phyloP scores from a whole-genome alignment of 2,113 vertebrate genomes.

The Amphiprion ocellaris region DNA sequence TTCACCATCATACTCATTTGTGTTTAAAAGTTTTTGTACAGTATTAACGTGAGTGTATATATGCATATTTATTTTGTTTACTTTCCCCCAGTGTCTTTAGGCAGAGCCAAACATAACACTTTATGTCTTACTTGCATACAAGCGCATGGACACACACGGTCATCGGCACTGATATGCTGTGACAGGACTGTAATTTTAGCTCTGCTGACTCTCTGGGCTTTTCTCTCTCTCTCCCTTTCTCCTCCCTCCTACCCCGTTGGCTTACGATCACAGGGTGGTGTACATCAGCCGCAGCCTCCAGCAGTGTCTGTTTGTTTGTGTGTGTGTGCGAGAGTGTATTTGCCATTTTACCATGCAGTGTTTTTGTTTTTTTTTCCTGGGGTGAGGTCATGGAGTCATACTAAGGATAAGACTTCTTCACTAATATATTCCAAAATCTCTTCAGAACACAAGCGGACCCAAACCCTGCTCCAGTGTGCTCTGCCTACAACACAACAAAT shows the following conservation, averaged over 20 bases:
- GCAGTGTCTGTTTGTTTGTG: slow-evolving; percentile 52
- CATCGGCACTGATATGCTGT: slow-evolving; percentile 67
- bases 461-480: slow-evolving; percentile 1
- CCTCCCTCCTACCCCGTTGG: slow-evolving; percentile 60
- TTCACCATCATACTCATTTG: background rate
- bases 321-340: slow-evolving; percentile 15
- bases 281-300: slow-evolving; percentile 61
- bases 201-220: slow-evolving; percentile 72
- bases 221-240: slow-evolving; percentile 36
- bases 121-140: slow-evolving; percentile 47
- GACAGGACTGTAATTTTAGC: slow-evolving; percentile 80
- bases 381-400: slow-evolving; percentile 63
- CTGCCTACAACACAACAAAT: slow-evolving; percentile 20
- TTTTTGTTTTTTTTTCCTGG: slow-evolving; percentile 16
- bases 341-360: slow-evolving; percentile 56
- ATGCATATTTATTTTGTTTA: slow-evolving; percentile 58
- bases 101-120: slow-evolving; percentile 58
- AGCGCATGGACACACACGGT: slow-evolving; percentile 35
- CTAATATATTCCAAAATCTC: slow-evolving; percentile 57
- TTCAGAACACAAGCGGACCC: slow-evolving; percentile 26
- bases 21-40: slow-evolving; percentile 18
- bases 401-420: slow-evolving; percentile 53
- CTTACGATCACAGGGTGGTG: slow-evolving; percentile 68
- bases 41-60: background rate
- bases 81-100: slow-evolving; percentile 57